Conservation (phyloP, 2,888 invertebrate species). For the Thera obeliscata region DNA sequence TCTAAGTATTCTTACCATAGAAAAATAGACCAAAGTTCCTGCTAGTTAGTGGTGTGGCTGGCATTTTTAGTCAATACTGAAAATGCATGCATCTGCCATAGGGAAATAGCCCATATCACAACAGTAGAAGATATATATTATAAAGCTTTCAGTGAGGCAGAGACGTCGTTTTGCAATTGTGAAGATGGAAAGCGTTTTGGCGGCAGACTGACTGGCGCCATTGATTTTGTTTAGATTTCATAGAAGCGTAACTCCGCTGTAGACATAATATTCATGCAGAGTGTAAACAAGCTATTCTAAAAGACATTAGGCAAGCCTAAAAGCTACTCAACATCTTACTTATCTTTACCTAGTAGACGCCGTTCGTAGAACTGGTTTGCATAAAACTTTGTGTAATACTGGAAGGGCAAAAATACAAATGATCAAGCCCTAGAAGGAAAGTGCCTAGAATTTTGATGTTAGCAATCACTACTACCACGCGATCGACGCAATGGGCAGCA, state of each 20-base stretch:
- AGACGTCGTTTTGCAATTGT: slow-evolving; percentile 52
- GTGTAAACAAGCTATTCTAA: too few relatives aligned
- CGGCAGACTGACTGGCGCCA: slow-evolving; percentile 72
- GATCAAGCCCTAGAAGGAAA: too few relatives aligned
- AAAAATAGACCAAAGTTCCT: neutral
- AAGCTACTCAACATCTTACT: too few relatives aligned
- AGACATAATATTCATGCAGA: neutral
- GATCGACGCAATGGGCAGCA: too few relatives aligned
- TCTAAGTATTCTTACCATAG: too few relatives aligned
- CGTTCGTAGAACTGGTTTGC: too few relatives aligned
- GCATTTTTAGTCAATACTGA: slow-evolving; percentile 50
- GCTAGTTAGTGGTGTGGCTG: neutral
- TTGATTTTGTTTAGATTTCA: neutral
- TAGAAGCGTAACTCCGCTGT: slow-evolving; percentile 17
- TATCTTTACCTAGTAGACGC: too few relatives aligned
- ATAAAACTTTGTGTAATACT: too few relatives aligned
- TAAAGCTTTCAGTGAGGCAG: slow-evolving; percentile 12
- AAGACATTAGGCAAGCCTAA: too few relatives aligned
- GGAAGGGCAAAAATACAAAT: too few relatives aligned
- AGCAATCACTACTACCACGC: too few relatives aligned
- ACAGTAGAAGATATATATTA: neutral
- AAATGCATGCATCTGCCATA: slow-evolving; percentile 38
- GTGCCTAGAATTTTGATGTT: too few relatives aligned
- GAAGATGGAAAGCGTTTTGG: slow-evolving; percentile 56
- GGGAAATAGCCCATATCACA: slow-evolving; percentile 22